Conservation (phyloP, 2,797 vertebrate species). For the Benthosema pterotum region DNA sequence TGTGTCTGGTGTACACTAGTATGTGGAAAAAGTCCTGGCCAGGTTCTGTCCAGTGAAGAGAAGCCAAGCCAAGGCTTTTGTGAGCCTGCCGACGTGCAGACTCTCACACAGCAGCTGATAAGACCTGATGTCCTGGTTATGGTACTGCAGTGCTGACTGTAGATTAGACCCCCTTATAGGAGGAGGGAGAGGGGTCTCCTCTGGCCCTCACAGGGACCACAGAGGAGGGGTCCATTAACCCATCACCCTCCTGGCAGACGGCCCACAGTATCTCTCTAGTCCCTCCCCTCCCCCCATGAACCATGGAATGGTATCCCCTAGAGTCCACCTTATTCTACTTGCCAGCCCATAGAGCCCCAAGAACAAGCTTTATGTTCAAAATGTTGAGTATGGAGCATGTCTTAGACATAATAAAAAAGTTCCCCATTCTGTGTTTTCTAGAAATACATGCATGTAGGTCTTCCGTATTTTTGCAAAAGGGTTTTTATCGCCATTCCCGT, state of each 20-base stretch:
- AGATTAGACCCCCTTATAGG: constrained; percentile 60
- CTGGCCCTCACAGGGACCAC: constrained; percentile 30
- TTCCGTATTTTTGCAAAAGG: no score
- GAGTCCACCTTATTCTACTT: no score
- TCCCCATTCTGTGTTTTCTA: no score
- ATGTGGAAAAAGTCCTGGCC: not conserved
- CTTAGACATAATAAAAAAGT: no score
- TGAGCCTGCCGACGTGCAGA: constrained; percentile 42
- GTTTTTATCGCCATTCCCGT: no score
- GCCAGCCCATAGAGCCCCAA: no score
- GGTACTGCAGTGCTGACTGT: constrained; percentile 41
- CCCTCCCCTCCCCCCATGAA: not conserved
- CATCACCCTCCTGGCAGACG: constrained; percentile 29
- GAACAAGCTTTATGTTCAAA: no score
- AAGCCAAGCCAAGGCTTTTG: constrained; percentile 43
- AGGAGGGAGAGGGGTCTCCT: constrained; percentile 19
- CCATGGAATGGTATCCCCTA: not conserved
- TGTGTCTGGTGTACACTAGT: constrained; percentile 20
- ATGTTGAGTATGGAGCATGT: no score
- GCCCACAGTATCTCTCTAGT: constrained; percentile 43
- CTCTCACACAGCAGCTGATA: constrained; percentile 58
- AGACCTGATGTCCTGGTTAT: constrained; percentile 37
- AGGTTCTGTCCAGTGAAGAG: constrained; percentile 33
- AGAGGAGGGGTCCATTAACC: constrained; percentile 12
- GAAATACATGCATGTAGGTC: no score